Evolutionary conservation across 2,113 vertebrate species (phyloP).

Genomic region (Panthera leo): DNA sequence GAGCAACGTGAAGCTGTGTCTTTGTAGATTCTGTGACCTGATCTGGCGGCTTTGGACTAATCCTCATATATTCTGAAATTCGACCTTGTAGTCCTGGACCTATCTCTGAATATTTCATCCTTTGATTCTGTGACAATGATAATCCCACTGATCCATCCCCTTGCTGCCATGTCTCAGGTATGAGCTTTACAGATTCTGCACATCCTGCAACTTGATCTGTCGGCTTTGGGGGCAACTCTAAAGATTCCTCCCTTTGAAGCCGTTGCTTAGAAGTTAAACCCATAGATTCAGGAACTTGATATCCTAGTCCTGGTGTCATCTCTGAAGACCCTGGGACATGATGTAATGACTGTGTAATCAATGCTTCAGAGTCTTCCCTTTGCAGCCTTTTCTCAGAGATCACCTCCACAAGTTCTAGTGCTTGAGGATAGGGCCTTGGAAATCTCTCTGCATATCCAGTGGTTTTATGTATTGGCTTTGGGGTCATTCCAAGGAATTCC

Average conservation of each 20-base stretch:
- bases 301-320: background rate
- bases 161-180: background rate
- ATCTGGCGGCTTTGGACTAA: slow-evolving; percentile 28
- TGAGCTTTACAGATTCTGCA: background rate
- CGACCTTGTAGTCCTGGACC: background rate
- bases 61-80: background rate
- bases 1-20: background rate
- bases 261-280: background rate
- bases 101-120: background rate
- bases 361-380: background rate
- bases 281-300: slow-evolving; percentile 1
- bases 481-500: background rate
- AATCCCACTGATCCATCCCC: background rate
- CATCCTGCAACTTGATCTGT: background rate
- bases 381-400: background rate
- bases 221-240: background rate
- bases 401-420: background rate
- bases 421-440: background rate
- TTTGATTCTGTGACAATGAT: slow-evolving; percentile 11
- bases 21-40: slow-evolving; percentile 33
- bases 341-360: background rate
- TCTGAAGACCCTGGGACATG: slow-evolving; percentile 19
- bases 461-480: background rate
- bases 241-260: background rate
- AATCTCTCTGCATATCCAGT: background rate